Base-by-base conservation (phyloP, 2,888 invertebrate species). In the Sericinus montela region DNA sequence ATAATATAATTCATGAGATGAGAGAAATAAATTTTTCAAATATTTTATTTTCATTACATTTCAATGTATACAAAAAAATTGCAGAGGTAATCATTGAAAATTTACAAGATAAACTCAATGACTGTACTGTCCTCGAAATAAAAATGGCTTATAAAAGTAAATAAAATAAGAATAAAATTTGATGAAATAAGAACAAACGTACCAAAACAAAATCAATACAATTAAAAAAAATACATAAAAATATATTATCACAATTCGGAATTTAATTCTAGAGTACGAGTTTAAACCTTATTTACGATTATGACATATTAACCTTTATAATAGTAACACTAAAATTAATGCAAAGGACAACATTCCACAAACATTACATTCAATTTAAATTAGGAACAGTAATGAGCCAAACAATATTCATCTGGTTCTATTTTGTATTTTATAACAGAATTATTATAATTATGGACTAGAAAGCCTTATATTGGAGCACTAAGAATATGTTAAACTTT, bases 171-270 rank as follows among this genome's bases (percentile, higher is more conserved):
- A 25, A 25, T 25, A 4, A 6, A 8, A 25, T 25, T 4, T 8
- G 25, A 8, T 25, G 8, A 5, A 8, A 25, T 25, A 8, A 8
- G 7, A 25, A 25, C 4, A 4, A 25, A 25, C 8, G 25, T 5
- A 25, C 4, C 25, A 32, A 11, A 6, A 11, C 6, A 32, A 32
- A 43, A 32, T 42, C 10, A 8, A 32, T 56, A 48, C n/a, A 16
- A 10, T 41, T 41, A 14, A 41, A 32, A 41, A 40, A n/a, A 1
- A 29, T 28, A 15, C 15, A 29, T 6, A 40, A 58, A 67, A 10
- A 40, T 58, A 67, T 81, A 83, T n/a, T n/a, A n/a, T 80, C 81
- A 85, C 81, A 82, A 69, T 75, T 69, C 70, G 63, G 73, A 67
- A 71, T 41, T 69, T 77, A 78, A 60, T 62, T 51, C 74, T 77